Evolutionary conservation across 2,797 vertebrate species (phyloP), one percentile per base, ranked within the genome.

Genomic region (Myotis daubentonii): DNA sequence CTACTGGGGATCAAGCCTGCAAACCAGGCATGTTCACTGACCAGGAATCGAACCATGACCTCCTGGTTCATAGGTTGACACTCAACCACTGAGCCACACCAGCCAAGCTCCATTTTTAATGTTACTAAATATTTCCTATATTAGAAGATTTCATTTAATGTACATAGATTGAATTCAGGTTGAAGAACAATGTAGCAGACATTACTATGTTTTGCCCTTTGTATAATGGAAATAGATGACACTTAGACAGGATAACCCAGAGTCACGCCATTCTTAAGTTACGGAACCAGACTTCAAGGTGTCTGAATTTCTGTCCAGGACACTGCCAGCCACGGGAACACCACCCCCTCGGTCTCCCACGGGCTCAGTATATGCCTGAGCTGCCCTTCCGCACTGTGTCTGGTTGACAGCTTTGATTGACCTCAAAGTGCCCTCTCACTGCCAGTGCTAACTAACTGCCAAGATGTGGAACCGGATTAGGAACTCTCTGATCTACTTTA

Each of bases 191-290:
- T 16, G 3, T 41, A 44, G 68, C 16, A 83, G 33, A 13, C 51
- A 22, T 60, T 49, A 53, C 10, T 41, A 51, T 2, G 0, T 9
- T 44, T 3, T 0, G 0, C 33, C 2, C 57, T 28, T 11, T 19
- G 33, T 20, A 15, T 10, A 53, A 5, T 1, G 4, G 17, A 70
- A 8, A 94, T n/a, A 41, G 9, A 72, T 23, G 28, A 51, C 15
- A 15, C 20, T 33, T 47, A 22, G 6, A 44, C 2, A 66, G 62
- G 2, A 17, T 66, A 36, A 15, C 5, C 55, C 33, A 28, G 41
- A 60, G 15, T 72, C 33, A 5, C 41, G 11, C 1, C 36, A 8
- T 22, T 72, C 60, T 53, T 28, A 11, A 47, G 1, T 33, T 60
- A 41, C 0, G 2, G 51, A 89, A 33, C 23, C 28, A 44, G 19